A percentile compares a stretch with the other conserved stretches of the same genome.
phyloP scores from a whole-genome alignment of 1,140 invertebrate genomes.

The Lasioglossum baleicum region DNA sequence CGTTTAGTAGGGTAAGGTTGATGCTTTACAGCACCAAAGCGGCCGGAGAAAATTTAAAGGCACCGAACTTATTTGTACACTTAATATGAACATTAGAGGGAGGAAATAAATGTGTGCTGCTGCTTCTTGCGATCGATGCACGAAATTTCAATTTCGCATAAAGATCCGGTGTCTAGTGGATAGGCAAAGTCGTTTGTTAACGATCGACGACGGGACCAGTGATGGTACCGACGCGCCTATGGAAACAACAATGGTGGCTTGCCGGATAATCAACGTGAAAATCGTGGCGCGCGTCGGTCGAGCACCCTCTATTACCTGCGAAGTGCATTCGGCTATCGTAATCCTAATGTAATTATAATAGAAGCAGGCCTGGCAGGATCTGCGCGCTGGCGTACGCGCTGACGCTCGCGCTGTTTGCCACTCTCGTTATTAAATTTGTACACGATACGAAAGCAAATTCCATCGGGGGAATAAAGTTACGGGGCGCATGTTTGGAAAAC shows the following conservation, averaged over 20 bases:
- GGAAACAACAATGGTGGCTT: slow-evolving; percentile 19
- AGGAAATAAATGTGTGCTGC: too few relatives aligned
- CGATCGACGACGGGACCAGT: background rate
- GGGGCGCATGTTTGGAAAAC: background rate
- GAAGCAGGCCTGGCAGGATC: background rate
- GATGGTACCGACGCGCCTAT: background rate
- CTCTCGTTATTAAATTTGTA: background rate
- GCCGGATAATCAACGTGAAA: slow-evolving; percentile 31
- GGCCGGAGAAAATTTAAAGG: too few relatives aligned
- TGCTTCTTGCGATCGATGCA: too few relatives aligned
- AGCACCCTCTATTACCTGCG: slow-evolving; percentile 27
- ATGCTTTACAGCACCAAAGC: too few relatives aligned
- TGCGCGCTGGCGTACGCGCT: too few relatives aligned
- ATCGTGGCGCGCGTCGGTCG: slow-evolving; percentile 1
- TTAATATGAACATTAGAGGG: too few relatives aligned
- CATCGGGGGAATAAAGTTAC: background rate
- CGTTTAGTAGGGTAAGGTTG: too few relatives aligned
- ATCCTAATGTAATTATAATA: slow-evolving; percentile 36
- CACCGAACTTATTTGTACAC: too few relatives aligned
- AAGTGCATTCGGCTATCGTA: slow-evolving; percentile 36
- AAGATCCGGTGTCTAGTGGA: too few relatives aligned
- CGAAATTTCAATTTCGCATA: too few relatives aligned
- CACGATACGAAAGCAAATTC: background rate
- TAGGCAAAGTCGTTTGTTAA: background rate
- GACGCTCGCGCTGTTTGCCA: background rate